These are phyloP conservation scores for Megaleporinus macrocephalus DNA, from an alignment of 2,113 vertebrate genomes.

Conservation along the genomic window DNA sequence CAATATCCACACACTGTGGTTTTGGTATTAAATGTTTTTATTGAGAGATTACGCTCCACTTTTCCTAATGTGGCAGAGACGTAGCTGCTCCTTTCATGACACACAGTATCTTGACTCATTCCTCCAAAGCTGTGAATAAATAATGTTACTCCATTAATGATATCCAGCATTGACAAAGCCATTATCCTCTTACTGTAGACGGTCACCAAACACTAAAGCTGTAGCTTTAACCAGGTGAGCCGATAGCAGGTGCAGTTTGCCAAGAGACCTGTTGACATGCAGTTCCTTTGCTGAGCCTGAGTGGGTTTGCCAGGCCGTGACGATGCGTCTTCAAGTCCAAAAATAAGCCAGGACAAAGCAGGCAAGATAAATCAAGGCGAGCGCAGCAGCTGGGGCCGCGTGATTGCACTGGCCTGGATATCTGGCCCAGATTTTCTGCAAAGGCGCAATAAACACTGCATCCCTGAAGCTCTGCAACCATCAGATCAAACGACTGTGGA, in stretches of 20 bases:
- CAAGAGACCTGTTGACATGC: not conserved
- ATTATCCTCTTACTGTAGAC: not conserved
- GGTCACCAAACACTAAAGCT: not conserved
- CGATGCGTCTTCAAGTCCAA: constrained; percentile 35
- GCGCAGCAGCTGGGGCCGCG: constrained; percentile 62
- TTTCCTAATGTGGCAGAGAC: not conserved
- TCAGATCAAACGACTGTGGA: not conserved
- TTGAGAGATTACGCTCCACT: not conserved
- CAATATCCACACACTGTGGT: not conserved
- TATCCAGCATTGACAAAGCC: not conserved
- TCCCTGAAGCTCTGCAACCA: not conserved
- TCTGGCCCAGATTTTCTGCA: constrained; percentile 69
- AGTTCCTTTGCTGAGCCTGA: not conserved
- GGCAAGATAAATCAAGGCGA: constrained; percentile 69
- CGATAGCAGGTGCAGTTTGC: not conserved
- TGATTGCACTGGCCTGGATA: constrained; percentile 70
- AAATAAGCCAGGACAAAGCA: constrained; percentile 63
- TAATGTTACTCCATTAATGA: not conserved
- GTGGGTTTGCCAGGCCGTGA: not conserved
- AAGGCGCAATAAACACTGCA: constrained; percentile 16
- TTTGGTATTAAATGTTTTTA: not conserved
- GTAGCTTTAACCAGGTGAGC: not conserved
- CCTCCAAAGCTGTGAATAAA: constrained; percentile 18
- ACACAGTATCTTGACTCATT: not conserved
- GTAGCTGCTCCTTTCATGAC: not conserved